Base-by-base conservation (phyloP, 2,888 invertebrate genomes). In the Nomada ferruginata region DNA sequence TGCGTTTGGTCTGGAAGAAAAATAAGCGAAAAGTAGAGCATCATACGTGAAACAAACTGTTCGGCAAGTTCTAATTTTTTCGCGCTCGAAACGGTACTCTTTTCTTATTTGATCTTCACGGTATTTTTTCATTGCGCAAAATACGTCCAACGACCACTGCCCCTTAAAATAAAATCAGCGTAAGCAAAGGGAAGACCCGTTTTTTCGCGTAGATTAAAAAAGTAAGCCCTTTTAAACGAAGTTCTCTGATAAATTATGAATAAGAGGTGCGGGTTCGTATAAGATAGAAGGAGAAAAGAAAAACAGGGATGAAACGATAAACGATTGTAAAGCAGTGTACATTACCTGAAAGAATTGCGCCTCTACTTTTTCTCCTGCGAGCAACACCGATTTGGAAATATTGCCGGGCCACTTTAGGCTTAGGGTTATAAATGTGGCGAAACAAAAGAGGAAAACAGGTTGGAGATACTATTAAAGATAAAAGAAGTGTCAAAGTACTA, bases 401-500 rank as follows among this genome's bases (percentile, higher is more conserved):
- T 92, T 91, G 91, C 79, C 87, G 84, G 72, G 80, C 69, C 83
- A 87, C 87, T 90, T 79, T 89, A 85, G 88, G 89, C 84, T 89
- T 91, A 89, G 86, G 78, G 81, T 89, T 86, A 85, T 72, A 64
- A 73, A 71, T 47, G 76, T 44, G 73, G 73, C 52, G 70, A 76
- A 69, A 36, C 53, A 42, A 57, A 69, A 42, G n/a, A 65, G 50
- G 29, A 78, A 76, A 65, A 53, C 70, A 66, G 11, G 59, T 70
- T 4, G 61, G 60, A 2, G 26, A 87, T 87, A 89, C 89, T 87
- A 88, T 90, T 80, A 87, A 89, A 88, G 86, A 85, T 86, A 79
- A 63, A 83, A 87, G 84, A 91, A 87, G 91, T 92, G 91, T 92
- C 92, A 92, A 92, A 91, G 87, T 91, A 91, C 89, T 89, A 90